Evolutionary conservation across 2,113 vertebrate species (phyloP).

Genomic region (Mormyrus iriodes): DNA sequence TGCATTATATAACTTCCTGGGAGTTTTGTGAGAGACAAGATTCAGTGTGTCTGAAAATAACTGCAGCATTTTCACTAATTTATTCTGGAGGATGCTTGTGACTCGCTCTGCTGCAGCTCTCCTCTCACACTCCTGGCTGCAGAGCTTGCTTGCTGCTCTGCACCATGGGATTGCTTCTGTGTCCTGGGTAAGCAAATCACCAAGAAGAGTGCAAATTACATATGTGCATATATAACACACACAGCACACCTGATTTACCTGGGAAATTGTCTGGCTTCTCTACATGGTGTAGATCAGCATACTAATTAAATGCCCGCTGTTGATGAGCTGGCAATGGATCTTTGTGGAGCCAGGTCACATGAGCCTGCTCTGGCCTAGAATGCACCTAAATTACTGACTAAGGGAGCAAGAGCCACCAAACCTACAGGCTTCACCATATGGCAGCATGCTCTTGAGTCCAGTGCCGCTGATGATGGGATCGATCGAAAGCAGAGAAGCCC

Average conservation of each 20-base stretch:
- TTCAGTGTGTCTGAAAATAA: neutral
- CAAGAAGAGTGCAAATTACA: neutral
- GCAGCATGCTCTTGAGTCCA: neutral
- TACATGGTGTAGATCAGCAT: neutral
- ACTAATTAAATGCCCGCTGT: neutral
- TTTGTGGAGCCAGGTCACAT: neutral
- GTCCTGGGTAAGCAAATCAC: neutral
- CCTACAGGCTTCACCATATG: neutral
- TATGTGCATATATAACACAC: conserved; percentile 6
- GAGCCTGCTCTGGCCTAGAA: neutral
- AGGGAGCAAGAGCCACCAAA: neutral
- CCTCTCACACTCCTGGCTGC: neutral
- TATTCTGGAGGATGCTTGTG: neutral
- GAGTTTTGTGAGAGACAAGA: neutral
- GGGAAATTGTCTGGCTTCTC: conserved; percentile 14
- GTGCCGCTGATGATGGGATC: neutral
- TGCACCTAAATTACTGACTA: neutral
- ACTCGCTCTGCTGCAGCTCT: neutral
- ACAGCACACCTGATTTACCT: neutral
- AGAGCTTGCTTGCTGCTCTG: neutral
- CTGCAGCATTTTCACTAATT: neutral
- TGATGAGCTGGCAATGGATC: neutral
- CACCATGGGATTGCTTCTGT: neutral
- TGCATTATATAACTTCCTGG: neutral
- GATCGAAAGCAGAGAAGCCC: neutral